These are phyloP conservation scores for Paramormyrops hopkinsi DNA, from an alignment of 2,797 vertebrate genomes.

Conservation along the genomic window DNA sequence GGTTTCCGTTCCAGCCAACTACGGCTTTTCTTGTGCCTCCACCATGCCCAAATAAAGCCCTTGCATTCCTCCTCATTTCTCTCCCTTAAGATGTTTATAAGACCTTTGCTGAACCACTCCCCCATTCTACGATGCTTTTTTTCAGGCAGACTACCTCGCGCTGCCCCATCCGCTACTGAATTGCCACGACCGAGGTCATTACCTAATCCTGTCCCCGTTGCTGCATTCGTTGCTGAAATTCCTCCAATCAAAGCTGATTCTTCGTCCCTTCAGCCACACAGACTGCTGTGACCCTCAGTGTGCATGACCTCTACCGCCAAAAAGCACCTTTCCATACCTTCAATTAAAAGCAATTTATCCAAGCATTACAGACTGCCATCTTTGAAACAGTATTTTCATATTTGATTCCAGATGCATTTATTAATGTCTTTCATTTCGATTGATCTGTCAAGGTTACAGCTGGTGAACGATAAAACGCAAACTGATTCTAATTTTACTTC, in stretches of 20 bases:
- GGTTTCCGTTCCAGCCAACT: constrained; percentile 27
- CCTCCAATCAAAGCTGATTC: neutral
- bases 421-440: neutral
- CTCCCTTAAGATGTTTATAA: constrained; percentile 64
- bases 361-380: neutral
- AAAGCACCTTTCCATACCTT: neutral
- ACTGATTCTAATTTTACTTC: neutral
- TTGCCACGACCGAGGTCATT: neutral
- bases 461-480: neutral
- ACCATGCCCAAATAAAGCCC: constrained; percentile 80
- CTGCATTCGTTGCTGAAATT: neutral
- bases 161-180: neutral
- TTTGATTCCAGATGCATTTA: neutral
- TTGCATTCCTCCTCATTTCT: constrained; percentile 59
- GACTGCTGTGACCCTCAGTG: too few relatives aligned
- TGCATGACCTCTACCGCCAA: neutral
- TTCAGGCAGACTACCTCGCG: neutral
- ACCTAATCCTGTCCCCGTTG: neutral
- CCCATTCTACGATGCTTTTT: neutral
- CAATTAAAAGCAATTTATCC: neutral
- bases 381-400: neutral
- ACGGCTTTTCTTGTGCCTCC: constrained; percentile 40
- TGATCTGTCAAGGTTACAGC: neutral
- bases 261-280: neutral
- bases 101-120: constrained; percentile 39